Evolutionary conservation across 1,140 invertebrate species (phyloP).

Genomic region (Aphelinus certus): DNA sequence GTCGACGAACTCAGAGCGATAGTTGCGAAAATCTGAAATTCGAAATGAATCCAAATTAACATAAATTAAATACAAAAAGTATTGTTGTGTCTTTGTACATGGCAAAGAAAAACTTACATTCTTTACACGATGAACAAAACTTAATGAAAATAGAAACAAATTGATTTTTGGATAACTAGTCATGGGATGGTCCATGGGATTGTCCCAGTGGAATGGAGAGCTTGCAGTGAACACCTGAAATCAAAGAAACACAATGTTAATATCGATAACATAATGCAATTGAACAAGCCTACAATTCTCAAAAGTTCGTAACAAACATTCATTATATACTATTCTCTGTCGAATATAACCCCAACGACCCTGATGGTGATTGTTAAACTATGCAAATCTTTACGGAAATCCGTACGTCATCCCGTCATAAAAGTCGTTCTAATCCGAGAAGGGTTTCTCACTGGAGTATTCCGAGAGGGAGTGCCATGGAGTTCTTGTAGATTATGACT

Average conservation of each 20-base stretch:
- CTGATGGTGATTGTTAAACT: too few species aligned
- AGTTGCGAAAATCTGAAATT: constrained; percentile 5
- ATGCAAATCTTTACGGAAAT: too few species aligned
- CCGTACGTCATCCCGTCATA: too few species aligned
- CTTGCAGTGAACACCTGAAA: constrained; percentile 1
- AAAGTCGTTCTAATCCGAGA: too few species aligned
- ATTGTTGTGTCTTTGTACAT: not conserved
- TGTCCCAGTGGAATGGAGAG: not conserved
- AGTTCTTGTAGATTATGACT: too few species aligned
- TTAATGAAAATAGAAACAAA: not conserved
- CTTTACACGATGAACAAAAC: not conserved
- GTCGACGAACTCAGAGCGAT: constrained; percentile 18
- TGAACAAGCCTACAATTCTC: too few species aligned
- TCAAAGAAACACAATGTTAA: not conserved
- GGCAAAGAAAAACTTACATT: not conserved
- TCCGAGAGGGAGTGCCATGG: too few species aligned
- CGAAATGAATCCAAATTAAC: not conserved
- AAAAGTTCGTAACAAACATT: too few species aligned
- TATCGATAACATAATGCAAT: too few species aligned
- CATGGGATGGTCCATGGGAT: not conserved
- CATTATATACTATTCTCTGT: too few species aligned
- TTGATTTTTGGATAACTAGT: constrained; percentile 5
- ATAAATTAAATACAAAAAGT: not conserved
- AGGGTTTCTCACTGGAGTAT: too few species aligned
- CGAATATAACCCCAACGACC: too few species aligned